Conservation (phyloP, 2,888 invertebrate species). For the Temnothorax unifasciatus region DNA sequence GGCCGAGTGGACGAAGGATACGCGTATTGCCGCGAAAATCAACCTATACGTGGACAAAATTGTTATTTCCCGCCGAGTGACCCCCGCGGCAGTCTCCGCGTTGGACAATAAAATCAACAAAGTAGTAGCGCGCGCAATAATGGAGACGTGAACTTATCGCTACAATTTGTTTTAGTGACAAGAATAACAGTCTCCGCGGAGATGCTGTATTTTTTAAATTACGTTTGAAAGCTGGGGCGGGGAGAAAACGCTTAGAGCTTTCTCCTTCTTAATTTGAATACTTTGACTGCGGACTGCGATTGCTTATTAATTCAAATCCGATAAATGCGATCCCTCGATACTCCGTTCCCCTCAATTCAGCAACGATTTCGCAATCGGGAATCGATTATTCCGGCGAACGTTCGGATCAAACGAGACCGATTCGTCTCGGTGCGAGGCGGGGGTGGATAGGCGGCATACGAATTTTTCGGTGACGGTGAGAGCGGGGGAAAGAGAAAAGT, state of each 20-base stretch:
- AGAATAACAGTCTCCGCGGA: not conserved
- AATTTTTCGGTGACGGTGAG: constrained; percentile 35
- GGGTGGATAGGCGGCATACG: constrained; percentile 25
- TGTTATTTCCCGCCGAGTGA: not conserved
- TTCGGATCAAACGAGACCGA: constrained; percentile 43
- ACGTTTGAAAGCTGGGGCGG: not conserved
- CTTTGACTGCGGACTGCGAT: not conserved
- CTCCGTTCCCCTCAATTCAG: not conserved
- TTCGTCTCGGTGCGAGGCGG: constrained; percentile 36
- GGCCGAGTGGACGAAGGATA: not conserved
- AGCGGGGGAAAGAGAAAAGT: constrained; percentile 19
- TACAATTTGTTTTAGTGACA: constrained; percentile 13
- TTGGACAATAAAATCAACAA: constrained; percentile 1
- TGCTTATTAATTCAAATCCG: not conserved
- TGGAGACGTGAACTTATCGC: not conserved
- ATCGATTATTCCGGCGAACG: constrained; percentile 43
- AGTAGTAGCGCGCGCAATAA: not conserved
- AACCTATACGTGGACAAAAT: not conserved
- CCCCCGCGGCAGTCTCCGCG: not conserved
- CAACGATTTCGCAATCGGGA: constrained; percentile 26
- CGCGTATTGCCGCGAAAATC: not conserved
- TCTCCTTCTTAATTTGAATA: constrained; percentile 1
- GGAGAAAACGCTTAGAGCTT: not conserved
- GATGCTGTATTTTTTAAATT: not conserved
- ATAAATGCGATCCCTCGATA: constrained; percentile 17